Percentiles rank a stretch among this genome's conserved stretches.
Evolutionary conservation across 1,140 invertebrate genomes (phyloP).

Genomic region (Littorina saxatilis): DNA sequence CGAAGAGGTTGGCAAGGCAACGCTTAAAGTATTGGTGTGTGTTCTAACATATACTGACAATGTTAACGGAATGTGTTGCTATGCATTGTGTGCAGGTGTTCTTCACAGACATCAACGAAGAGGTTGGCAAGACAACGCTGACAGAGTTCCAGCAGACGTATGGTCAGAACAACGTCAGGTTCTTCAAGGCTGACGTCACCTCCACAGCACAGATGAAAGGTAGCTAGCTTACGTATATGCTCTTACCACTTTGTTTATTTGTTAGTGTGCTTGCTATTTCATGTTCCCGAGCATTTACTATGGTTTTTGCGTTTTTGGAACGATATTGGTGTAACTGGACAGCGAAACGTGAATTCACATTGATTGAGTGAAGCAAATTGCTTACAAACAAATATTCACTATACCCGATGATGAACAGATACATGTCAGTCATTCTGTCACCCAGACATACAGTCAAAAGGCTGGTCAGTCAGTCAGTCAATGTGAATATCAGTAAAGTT

Average conservation of each 20-base stretch:
- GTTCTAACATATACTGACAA: too few relatives aligned
- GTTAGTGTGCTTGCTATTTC: neutral
- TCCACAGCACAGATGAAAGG: constrained; percentile 85
- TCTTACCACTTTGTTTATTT: neutral
- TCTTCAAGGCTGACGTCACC: constrained; percentile 85
- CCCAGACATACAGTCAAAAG: too few relatives aligned
- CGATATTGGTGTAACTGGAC: neutral
- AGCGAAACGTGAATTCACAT: neutral
- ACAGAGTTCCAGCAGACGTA: constrained; percentile 45
- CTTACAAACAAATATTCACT: too few relatives aligned
- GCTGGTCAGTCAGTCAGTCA: too few relatives aligned
- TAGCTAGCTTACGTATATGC: too few relatives aligned
- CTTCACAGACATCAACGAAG: constrained; percentile 53
- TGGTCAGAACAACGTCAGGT: constrained; percentile 81
- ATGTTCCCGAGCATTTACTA: neutral
- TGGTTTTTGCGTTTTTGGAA: neutral
- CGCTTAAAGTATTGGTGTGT: too few relatives aligned
- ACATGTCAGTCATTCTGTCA: too few relatives aligned
- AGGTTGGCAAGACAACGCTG: constrained; percentile 41
- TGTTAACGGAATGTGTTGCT: too few relatives aligned
- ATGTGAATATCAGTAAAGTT: too few relatives aligned
- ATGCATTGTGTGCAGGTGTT: constrained; percentile 53
- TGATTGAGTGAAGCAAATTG: neutral
- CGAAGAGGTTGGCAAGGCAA: too few relatives aligned
- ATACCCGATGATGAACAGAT: too few relatives aligned